Conservation (phyloP, 2,888 invertebrate genomes). For the Linnaemya tessellans region DNA sequence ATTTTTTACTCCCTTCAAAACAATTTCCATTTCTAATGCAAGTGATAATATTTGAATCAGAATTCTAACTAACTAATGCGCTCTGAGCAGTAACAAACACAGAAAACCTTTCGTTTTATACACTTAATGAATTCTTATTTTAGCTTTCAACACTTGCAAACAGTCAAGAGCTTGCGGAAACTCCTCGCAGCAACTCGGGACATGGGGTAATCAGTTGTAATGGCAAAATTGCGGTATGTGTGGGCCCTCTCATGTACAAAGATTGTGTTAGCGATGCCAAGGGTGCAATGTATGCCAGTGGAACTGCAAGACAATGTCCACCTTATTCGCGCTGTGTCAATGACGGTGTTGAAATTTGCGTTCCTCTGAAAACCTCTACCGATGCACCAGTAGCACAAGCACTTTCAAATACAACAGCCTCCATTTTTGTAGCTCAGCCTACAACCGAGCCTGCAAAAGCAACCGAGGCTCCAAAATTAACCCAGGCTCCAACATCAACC, state of each 20-base stretch:
- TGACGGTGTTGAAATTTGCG: constrained; percentile 79
- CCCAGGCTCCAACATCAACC: neutral
- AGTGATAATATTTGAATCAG: constrained; percentile 70
- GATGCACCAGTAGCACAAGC: constrained; percentile 69
- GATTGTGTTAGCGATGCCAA: constrained; percentile 74
- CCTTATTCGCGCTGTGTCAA: constrained; percentile 78
- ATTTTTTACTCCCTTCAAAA: constrained; percentile 75
- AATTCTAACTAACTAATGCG: neutral
- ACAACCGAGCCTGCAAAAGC: constrained; percentile 37
- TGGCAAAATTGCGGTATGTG: constrained; percentile 79
- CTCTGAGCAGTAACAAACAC: neutral
- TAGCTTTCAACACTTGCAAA: constrained; percentile 78
- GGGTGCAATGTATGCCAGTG: constrained; percentile 74
- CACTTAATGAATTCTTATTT: constrained; percentile 51
- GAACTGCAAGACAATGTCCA: constrained; percentile 75
- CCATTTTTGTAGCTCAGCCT: constrained; percentile 4
- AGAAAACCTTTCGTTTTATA: neutral
- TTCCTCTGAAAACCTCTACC: constrained; percentile 74
- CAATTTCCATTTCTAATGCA: constrained; percentile 77
- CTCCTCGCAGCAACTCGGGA: constrained; percentile 29
- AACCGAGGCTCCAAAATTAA: constrained; percentile 15
- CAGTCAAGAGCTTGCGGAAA: constrained; percentile 74
- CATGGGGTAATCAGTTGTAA: constrained; percentile 74
- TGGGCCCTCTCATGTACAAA: constrained; percentile 79
- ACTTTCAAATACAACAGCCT: constrained; percentile 17